Percentiles rank a stretch among this genome's conserved stretches.
These are phyloP conservation scores for Eilema caniola DNA, from an alignment of 2,888 invertebrate species.

Conservation along the genomic window DNA sequence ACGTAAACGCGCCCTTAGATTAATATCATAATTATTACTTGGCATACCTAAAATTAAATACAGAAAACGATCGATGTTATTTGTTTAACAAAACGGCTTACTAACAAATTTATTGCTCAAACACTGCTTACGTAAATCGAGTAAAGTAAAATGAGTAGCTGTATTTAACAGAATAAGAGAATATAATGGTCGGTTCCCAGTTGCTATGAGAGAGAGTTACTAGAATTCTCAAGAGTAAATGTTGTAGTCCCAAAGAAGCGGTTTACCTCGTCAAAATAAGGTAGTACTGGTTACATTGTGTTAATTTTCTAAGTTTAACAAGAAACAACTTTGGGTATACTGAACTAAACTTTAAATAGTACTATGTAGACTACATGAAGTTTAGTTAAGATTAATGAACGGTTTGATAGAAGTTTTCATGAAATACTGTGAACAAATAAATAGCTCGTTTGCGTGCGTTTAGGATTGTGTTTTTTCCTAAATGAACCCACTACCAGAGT, in stretches of 20 bases:
- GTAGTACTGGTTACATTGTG: constrained; percentile 29
- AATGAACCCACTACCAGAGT: too few species aligned
- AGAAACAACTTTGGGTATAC: constrained; percentile 13
- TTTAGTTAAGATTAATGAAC: background rate
- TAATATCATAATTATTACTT: background rate
- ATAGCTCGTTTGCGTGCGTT: too few species aligned
- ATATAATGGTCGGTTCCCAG: constrained; percentile 26
- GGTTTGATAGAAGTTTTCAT: background rate
- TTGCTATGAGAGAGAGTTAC: constrained; percentile 24
- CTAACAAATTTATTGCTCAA: background rate
- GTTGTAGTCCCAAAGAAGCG: constrained; percentile 22
- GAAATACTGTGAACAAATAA: background rate
- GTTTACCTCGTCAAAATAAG: constrained; percentile 31
- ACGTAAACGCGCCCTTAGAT: too few species aligned
- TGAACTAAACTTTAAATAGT: constrained; percentile 6
- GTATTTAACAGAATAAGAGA: constrained; percentile 14
- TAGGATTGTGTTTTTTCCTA: too few species aligned
- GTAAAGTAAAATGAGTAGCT: constrained; percentile 24
- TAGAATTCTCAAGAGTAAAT: constrained; percentile 24
- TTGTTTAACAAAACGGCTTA: background rate
- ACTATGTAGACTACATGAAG: background rate
- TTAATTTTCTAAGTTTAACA: constrained; percentile 20
- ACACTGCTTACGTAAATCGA: constrained; percentile 7
- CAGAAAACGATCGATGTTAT: background rate
- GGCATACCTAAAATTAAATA: background rate